Conservation (phyloP, 2,113 vertebrate genomes). For the Synodontis membranacea region DNA sequence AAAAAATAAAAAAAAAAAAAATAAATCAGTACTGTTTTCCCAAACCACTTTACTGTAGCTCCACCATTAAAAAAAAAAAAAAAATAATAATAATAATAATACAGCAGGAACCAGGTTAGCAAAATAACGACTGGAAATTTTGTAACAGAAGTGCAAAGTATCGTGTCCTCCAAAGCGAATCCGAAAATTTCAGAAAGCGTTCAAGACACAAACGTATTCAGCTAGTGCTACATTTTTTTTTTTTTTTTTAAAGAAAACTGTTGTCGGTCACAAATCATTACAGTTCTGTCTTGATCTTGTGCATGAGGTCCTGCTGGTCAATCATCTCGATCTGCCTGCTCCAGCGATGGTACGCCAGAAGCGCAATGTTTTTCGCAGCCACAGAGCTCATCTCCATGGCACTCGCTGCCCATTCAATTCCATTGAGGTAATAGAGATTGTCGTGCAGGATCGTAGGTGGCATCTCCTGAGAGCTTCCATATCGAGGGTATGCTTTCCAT, state of each 20-base stretch:
- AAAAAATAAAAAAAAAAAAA: background rate
- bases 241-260: background rate
- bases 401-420: constrained; percentile 91
- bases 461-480: constrained; percentile 74
- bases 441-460: constrained; percentile 86
- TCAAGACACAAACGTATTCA: background rate
- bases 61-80: no score
- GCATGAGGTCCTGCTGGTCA: constrained; percentile 94
- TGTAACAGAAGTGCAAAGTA: background rate
- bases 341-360: constrained; percentile 94
- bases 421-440: constrained; percentile 90
- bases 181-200: background rate
- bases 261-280: constrained; percentile 64
- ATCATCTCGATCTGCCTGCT: constrained; percentile 89
- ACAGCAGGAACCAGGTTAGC: background rate
- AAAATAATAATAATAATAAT: no score
- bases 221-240: background rate
- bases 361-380: constrained; percentile 93
- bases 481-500: constrained; percentile 86
- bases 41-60: background rate
- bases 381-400: constrained; percentile 94
- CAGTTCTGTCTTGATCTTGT: constrained; percentile 95
- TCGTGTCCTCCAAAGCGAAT: background rate
- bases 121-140: background rate
- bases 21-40: background rate